Percentiles rank a stretch among this genome's conserved stretches.
Conservation (phyloP, 2,888 invertebrate genomes). For the Rhagonycha lutea region DNA sequence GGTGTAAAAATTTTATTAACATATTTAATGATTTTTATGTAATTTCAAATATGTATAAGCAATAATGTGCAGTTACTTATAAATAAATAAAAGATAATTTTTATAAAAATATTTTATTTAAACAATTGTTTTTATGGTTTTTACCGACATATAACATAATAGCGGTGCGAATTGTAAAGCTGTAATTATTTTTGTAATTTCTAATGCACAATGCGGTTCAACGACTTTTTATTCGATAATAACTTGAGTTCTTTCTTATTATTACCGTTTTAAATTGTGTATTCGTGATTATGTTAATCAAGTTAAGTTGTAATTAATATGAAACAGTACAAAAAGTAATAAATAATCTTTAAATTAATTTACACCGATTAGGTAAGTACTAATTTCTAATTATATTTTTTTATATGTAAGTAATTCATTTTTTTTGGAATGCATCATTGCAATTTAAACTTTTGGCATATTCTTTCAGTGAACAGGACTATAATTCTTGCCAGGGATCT, state of each 20-base stretch:
- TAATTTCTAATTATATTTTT: background rate
- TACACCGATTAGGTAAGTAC: background rate
- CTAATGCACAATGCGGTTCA: constrained; percentile 19
- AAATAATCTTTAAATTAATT: background rate
- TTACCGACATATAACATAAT: constrained; percentile 10
- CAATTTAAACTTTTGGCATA: no score
- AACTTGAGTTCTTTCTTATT: constrained; percentile 13
- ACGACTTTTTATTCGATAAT: constrained; percentile 18
- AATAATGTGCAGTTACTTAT: background rate
- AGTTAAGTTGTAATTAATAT: constrained; percentile 9
- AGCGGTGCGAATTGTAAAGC: constrained; percentile 17
- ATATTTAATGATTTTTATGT: background rate
- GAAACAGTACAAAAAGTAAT: constrained; percentile 3
- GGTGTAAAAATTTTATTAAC: background rate
- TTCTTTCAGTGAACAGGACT: no score
- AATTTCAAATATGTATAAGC: background rate
- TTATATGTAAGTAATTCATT: background rate
- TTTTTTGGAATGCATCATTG: no score
- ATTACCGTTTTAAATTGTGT: constrained; percentile 18
- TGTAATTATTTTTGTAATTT: constrained; percentile 19
- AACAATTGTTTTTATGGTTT: constrained; percentile 1
- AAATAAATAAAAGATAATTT: constrained; percentile 3
- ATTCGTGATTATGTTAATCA: constrained; percentile 15
- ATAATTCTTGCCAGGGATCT: no score
- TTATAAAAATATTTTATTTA: constrained; percentile 9